A percentile compares a stretch with the other conserved stretches of the same genome.
Conservation (phyloP, 2,797 vertebrate genomes). For the Rhodeus uyekii region DNA sequence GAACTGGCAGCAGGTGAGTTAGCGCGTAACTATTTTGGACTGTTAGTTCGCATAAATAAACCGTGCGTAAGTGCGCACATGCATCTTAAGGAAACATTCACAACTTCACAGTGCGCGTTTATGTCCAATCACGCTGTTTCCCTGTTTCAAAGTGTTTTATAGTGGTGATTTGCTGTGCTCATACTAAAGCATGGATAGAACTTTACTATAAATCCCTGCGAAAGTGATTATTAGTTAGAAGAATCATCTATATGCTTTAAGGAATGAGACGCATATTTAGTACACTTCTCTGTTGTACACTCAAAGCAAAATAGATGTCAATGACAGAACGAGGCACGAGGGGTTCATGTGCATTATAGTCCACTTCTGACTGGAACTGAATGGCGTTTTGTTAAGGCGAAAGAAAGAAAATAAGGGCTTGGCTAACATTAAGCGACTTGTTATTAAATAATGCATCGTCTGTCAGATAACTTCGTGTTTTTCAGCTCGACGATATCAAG, state of each 20-base stretch:
- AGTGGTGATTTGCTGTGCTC: slow-evolving; percentile 3
- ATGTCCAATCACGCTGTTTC: not conserved
- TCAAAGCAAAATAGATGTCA: slow-evolving; percentile 1
- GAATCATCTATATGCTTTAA: not conserved
- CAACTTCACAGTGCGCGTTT: slow-evolving; percentile 18
- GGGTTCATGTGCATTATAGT: not conserved
- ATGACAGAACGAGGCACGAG: not conserved
- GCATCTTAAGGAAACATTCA: not conserved
- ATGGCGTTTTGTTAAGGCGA: slow-evolving; percentile 45
- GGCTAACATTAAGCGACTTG: slow-evolving; percentile 70
- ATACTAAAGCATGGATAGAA: not conserved
- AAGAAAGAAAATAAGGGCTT: slow-evolving; percentile 62
- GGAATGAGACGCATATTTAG: not conserved
- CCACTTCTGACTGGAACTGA: slow-evolving; percentile 27
- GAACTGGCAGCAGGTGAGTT: slow-evolving; percentile 98
- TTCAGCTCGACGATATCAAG: slow-evolving; percentile 52
- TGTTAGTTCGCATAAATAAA: not conserved
- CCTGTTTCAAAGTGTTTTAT: too few relatives aligned
- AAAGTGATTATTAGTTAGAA: not conserved
- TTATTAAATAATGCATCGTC: slow-evolving; percentile 76
- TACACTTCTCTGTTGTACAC: not conserved
- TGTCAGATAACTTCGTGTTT: slow-evolving; percentile 72
- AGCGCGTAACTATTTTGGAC: slow-evolving; percentile 4
- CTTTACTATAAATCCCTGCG: not conserved
- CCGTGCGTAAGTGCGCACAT: not conserved